Conservation (phyloP, 2,888 invertebrate species). For the Eubasilissa splendida region DNA sequence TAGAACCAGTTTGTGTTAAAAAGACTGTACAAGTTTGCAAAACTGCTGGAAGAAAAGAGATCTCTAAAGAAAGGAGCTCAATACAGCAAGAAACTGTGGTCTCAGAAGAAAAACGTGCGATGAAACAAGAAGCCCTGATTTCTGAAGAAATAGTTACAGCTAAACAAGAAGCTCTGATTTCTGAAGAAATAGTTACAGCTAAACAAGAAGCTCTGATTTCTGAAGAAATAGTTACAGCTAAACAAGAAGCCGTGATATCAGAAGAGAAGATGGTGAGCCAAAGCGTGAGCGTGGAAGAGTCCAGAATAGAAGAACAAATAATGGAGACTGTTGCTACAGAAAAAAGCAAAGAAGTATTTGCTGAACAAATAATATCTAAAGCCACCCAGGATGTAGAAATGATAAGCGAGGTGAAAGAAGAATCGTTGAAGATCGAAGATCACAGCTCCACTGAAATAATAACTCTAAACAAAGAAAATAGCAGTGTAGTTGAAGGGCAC, state of each 20-base stretch:
- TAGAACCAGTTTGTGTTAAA: slow-evolving; percentile 45
- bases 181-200: neutral
- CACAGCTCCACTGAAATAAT: neutral
- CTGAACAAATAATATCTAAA: neutral
- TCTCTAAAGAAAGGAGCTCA: neutral
- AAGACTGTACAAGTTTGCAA: slow-evolving; percentile 56
- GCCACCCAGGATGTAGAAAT: slow-evolving; percentile 44
- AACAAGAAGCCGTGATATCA: neutral
- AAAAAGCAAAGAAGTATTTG: neutral
- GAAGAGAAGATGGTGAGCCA: neutral
- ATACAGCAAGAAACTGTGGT: neutral
- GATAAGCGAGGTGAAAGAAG: neutral
- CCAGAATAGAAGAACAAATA: slow-evolving; percentile 50
- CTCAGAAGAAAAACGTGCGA: neutral
- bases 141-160: slow-evolving; percentile 1
- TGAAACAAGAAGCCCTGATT: neutral
- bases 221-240: no score
- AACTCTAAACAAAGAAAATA: slow-evolving; percentile 56
- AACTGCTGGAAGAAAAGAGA: slow-evolving; percentile 51
- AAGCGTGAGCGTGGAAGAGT: slow-evolving; percentile 7
- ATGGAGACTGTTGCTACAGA: neutral
- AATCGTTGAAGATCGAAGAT: neutral
- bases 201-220: slow-evolving; percentile 3
- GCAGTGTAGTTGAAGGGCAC: slow-evolving; percentile 31
- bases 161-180: neutral